A percentile compares a stretch with the other conserved stretches of the same genome.
Conservation (phyloP, 2,113 vertebrate genomes). For the Sigmodon hispidus region DNA sequence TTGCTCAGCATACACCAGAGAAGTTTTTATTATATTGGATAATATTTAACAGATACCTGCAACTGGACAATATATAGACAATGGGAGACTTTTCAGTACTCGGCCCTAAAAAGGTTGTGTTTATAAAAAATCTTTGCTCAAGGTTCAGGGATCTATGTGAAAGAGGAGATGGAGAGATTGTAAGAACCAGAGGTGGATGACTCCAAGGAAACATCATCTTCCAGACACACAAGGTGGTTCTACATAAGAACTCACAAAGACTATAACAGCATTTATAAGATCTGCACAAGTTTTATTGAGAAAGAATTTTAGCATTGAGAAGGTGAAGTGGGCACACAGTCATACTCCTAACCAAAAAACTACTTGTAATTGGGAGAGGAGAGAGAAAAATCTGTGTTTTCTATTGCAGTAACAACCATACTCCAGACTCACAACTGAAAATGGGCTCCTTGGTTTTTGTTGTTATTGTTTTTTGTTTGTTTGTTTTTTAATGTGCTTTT, state of each 20-base stretch:
- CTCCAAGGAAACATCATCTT: background rate
- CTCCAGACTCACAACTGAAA: background rate
- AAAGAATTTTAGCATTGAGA: background rate
- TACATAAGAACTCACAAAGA: background rate
- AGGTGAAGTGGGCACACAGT: background rate
- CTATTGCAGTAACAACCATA: background rate
- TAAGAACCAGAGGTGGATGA: background rate
- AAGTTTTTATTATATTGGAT: background rate
- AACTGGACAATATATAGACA: background rate
- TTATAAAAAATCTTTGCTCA: background rate
- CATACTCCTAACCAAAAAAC: background rate
- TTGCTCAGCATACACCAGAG: background rate
- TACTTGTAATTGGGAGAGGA: background rate
- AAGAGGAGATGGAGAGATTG: background rate
- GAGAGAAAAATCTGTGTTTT: background rate
- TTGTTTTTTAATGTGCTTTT: background rate
- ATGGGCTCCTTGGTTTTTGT: background rate
- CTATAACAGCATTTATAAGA: background rate
- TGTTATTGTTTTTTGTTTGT: background rate
- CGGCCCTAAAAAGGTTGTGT: background rate
- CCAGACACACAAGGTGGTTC: background rate
- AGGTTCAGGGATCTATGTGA: background rate
- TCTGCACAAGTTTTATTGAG: background rate
- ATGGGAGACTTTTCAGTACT: background rate
- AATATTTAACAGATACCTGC: background rate